Conservation (phyloP, 1,140 invertebrate genomes). For the Drosophila setifemur region DNA sequence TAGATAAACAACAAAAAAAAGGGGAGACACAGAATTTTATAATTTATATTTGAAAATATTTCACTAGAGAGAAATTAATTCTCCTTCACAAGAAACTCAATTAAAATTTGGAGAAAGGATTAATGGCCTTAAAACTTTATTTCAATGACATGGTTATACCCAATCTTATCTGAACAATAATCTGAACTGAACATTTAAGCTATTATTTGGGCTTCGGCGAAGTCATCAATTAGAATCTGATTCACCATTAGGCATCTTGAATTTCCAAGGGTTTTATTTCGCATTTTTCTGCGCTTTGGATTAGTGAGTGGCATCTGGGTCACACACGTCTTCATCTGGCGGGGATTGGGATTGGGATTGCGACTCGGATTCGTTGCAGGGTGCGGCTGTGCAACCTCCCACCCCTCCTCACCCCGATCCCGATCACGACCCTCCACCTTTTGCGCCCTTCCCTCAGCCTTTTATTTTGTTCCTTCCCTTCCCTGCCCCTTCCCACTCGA, state of each 20-base stretch:
- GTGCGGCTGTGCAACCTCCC: constrained; percentile 4
- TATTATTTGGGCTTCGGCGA: background rate
- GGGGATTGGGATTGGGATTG: background rate
- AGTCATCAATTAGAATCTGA: constrained; percentile 1
- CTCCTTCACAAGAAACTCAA: too few species aligned
- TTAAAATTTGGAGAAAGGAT: too few species aligned
- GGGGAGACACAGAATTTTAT: too few species aligned
- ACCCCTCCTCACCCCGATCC: background rate
- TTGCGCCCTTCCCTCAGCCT: constrained; percentile 5
- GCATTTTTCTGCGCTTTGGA: constrained; percentile 7
- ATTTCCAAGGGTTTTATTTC: background rate
- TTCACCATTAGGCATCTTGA: background rate
- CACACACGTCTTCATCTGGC: constrained; percentile 25
- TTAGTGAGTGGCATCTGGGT: constrained; percentile 40
- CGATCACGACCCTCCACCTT: too few species aligned
- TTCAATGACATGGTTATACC: too few species aligned
- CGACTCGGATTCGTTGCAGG: constrained; percentile 8
- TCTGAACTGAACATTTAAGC: background rate
- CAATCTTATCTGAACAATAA: too few species aligned
- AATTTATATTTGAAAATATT: too few species aligned
- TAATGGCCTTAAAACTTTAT: too few species aligned
- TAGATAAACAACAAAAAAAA: too few species aligned
- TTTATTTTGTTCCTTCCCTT: background rate
- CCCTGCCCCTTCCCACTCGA: constrained; percentile 9
- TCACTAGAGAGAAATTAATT: too few species aligned